A percentile compares a stretch with the other conserved stretches of the same genome.
These are phyloP conservation scores for Chironex yamaguchii DNA, from an alignment of 30 jellyfish, hydroid and myxozoan genomes.

Conservation along the genomic window DNA sequence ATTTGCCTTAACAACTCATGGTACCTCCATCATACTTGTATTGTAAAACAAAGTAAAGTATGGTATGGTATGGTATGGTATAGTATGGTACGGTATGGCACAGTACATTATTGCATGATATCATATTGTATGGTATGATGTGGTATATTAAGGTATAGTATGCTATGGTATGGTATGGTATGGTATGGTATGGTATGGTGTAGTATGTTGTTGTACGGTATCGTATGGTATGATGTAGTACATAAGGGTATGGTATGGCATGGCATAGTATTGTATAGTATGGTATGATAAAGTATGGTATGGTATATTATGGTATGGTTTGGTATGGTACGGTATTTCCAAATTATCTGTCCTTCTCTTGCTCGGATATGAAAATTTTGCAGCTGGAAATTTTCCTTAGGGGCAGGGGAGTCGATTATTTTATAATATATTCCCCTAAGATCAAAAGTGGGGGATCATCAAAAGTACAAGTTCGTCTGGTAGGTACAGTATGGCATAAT, in stretches of 20 bases:
- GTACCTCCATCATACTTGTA: no score
- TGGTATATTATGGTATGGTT: neutral
- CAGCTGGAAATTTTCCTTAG: no score
- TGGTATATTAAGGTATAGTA: neutral
- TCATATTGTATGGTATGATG: neutral
- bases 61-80: neutral
- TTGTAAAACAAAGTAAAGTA: no score
- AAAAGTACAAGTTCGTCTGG: no score
- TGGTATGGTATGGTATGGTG: neutral
- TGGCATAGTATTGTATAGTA: neutral
- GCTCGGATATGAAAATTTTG: no score
- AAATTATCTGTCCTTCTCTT: no score
- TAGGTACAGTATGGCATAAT: no score
- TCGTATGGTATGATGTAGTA: neutral
- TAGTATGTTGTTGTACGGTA: neutral
- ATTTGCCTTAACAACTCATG: no score
- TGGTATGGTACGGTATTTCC: neutral
- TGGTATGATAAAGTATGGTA: neutral
- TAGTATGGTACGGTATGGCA: neutral
- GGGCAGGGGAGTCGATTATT: no score
- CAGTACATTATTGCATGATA: neutral
- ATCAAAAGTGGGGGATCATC: no score
- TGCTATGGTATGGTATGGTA: neutral
- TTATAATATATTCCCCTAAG: no score
- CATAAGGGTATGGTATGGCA: neutral